Evolutionary conservation across 1,140 invertebrate species (phyloP).

Genomic region (Drosophila elegans): DNA sequence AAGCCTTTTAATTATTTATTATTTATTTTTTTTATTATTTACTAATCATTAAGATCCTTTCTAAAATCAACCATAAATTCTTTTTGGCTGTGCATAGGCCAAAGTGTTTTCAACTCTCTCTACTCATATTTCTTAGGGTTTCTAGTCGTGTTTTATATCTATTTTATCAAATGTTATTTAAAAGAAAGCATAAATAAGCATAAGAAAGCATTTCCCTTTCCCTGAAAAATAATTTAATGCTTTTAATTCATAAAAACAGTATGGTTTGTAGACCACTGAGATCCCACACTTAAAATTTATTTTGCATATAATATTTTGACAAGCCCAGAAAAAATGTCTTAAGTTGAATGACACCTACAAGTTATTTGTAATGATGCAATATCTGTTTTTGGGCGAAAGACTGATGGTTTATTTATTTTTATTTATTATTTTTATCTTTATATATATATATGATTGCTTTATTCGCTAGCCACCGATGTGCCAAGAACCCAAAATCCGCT

Average conservation of each 20-base stretch:
- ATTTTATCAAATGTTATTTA: background rate
- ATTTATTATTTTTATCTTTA: background rate
- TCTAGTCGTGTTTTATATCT: background rate
- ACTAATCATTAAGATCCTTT: no score
- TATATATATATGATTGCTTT: background rate
- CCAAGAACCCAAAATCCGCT: constrained; percentile 78
- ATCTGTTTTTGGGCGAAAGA: background rate
- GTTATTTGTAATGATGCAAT: background rate
- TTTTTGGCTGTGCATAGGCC: background rate
- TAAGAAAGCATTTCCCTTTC: background rate
- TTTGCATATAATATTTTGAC: background rate
- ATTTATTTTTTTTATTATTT: no score
- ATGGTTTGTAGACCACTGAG: background rate
- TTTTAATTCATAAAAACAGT: no score
- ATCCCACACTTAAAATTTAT: background rate
- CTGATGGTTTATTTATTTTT: background rate
- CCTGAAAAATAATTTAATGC: background rate
- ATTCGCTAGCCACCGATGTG: constrained; percentile 57
- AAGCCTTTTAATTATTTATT: no score
- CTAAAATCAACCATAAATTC: background rate
- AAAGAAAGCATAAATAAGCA: background rate
- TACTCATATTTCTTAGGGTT: background rate
- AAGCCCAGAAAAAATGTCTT: background rate
- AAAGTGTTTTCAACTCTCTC: background rate
- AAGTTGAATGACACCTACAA: no score